Base-by-base conservation (phyloP, 37 sponge, comb jelly and placozoan genomes). In the Eunapius fragilis region DNA sequence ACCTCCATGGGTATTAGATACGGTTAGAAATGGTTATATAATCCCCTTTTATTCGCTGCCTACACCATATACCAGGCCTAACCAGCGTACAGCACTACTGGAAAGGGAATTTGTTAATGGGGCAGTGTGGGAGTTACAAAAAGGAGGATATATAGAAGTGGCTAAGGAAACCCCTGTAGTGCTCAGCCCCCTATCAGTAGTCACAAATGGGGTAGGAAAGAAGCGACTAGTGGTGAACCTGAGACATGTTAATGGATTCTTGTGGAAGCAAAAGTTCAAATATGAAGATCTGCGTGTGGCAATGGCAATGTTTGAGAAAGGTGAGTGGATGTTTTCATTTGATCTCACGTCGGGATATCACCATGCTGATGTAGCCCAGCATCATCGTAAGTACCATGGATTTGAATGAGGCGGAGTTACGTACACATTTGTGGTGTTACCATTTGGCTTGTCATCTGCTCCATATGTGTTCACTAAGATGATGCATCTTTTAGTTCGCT, bases 391-490 rank as follows among this genome's bases (percentile, higher is more conserved):
- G 41, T 79, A 49, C 47, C 80, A 37, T 22, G 80, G 80, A 23
- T 79, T 79, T 79, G 27, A 23, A 26, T 30, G 80, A 6, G 28
- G 47, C 25, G 26, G 45, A 3, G n/a, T 30, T 30, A 27, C n/a
- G 7, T 37, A 36, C 47, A 24, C 38, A 6, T 37, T 79, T 48
- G 38, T 25, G 24, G 47, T 48, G 22, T 32, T 76, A 25, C 78
- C 86, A 68, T 85, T 85, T 77, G 86, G 78, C 37, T 49, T 85
- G 0, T 68, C 27, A 38, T 50, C 37, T 69, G 84, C 86, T 34
- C 67, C 78, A 9, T 85, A 33, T 71, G 45, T 30, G 0, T 85
- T 85, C 70, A 85, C 86, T 2, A 85, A 85, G 37, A 30, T 77
- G 2, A 27, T 77, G 45, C 35, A 58, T 33, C 77, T 41, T 10